Percentiles rank a stretch among this genome's conserved stretches.
Conservation (phyloP, 2,888 invertebrate species). For the Dimorphilus gyrociliatus region DNA sequence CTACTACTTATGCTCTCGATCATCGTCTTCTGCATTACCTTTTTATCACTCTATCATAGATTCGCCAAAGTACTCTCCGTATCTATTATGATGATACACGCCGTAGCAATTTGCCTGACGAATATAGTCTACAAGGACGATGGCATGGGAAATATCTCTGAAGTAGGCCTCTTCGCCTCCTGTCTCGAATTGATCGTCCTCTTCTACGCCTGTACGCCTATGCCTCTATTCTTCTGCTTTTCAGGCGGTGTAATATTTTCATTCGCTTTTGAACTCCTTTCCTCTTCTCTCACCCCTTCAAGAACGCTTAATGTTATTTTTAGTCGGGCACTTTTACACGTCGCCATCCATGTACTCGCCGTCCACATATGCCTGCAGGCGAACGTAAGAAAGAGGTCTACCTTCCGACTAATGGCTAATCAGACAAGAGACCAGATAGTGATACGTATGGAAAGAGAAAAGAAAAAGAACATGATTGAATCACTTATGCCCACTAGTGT, state of each 20-base stretch:
- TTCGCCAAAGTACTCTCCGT: constrained; percentile 50
- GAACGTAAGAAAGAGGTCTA: constrained; percentile 71
- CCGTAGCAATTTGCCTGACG: constrained; percentile 17
- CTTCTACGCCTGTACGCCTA: constrained; percentile 78
- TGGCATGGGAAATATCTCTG: constrained; percentile 20
- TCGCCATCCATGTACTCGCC: constrained; percentile 78
- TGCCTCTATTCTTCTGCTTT: constrained; percentile 70
- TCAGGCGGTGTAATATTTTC: constrained; percentile 64
- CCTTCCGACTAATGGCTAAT: no score
- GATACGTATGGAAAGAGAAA: constrained; percentile 78
- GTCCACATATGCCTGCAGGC: constrained; percentile 76
- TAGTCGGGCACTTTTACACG: constrained; percentile 56
- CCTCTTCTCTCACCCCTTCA: constrained; percentile 21
- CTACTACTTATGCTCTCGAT: constrained; percentile 35
- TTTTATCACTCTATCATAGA: constrained; percentile 32
- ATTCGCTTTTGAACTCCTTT: constrained; percentile 63
- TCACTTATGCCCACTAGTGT: constrained; percentile 92
- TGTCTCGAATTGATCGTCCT: constrained; percentile 64
- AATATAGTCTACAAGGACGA: constrained; percentile 21
- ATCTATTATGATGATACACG: constrained; percentile 34
- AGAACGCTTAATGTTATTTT: constrained; percentile 13
- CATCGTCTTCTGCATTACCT: constrained; percentile 33
- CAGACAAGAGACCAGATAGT: no score
- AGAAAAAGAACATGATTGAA: constrained; percentile 79
- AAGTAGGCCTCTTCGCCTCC: constrained; percentile 29